Evolutionary conservation across 2,888 invertebrate genomes (phyloP).

Genomic region (Aspidiotus destructor): DNA sequence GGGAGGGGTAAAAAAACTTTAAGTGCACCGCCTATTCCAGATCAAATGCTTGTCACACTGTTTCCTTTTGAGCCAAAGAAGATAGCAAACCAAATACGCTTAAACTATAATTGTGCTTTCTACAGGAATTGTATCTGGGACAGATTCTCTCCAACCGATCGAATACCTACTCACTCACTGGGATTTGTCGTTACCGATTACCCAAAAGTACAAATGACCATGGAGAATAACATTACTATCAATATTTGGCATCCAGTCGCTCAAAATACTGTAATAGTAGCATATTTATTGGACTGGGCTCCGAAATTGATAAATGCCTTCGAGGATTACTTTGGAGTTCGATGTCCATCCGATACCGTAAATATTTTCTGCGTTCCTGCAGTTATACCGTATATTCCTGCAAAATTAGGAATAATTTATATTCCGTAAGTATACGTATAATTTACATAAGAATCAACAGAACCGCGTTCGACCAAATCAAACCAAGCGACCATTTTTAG

Average conservation of each 20-base stretch:
- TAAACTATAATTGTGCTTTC: too few relatives aligned
- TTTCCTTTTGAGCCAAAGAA: too few relatives aligned
- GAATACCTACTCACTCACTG: constrained; percentile 14
- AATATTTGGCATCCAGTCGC: constrained; percentile 14
- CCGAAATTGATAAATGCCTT: constrained; percentile 7
- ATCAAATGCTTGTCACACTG: too few relatives aligned
- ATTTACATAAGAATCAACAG: background rate
- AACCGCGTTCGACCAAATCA: too few relatives aligned
- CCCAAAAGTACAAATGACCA: background rate
- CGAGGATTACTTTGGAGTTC: constrained; percentile 19
- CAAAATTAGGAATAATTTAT: constrained; percentile 21
- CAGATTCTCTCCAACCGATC: constrained; percentile 6
- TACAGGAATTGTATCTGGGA: constrained; percentile 19
- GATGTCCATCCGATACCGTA: constrained; percentile 8
- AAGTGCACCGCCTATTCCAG: too few relatives aligned
- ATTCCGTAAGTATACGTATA: constrained; percentile 6
- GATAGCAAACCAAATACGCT: too few relatives aligned
- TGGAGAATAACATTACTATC: background rate
- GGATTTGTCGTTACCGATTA: constrained; percentile 27
- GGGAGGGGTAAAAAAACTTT: too few relatives aligned
- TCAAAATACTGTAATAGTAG: background rate
- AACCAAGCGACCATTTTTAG: too few relatives aligned
- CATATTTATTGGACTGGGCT: constrained; percentile 6
- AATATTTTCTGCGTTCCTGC: constrained; percentile 17
- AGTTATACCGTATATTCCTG: constrained; percentile 16